phyloP scores from a whole-genome alignment of 2,797 vertebrate species.

The Coendou prehensilis region DNA sequence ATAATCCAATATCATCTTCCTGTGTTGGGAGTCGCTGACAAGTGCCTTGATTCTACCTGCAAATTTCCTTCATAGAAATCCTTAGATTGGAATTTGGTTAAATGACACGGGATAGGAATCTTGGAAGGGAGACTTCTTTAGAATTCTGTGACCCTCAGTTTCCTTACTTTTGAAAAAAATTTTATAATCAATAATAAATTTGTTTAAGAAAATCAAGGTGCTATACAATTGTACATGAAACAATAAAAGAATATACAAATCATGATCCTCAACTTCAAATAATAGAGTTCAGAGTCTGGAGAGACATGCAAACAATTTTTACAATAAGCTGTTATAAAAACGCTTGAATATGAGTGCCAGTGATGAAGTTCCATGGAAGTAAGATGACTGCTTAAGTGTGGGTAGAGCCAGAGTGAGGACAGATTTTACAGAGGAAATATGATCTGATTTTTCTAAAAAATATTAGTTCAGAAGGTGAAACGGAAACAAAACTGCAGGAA shows the following conservation, averaged over 20 bases:
- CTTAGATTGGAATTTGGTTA: background rate
- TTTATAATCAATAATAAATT: background rate
- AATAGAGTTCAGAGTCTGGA: background rate
- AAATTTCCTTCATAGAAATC: background rate
- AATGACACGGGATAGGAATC: background rate
- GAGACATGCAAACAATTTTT: background rate
- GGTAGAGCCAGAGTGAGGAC: background rate
- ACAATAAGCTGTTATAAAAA: background rate
- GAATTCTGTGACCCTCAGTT: background rate
- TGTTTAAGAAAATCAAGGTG: background rate
- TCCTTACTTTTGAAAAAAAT: background rate
- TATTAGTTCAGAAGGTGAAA: background rate
- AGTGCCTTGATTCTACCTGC: background rate
- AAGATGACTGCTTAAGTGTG: background rate
- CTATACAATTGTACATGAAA: background rate
- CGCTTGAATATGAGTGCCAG: background rate
- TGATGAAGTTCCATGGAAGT: background rate
- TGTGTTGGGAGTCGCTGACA: too few relatives aligned
- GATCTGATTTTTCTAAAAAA: background rate
- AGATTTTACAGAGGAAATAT: background rate
- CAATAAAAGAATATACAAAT: background rate
- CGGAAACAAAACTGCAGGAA: background rate
- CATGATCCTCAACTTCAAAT: background rate
- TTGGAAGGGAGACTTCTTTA: background rate
- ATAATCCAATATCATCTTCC: background rate